Conservation (phyloP, 1,140 invertebrate genomes). For the Aphaenogaster ashmeadi region DNA sequence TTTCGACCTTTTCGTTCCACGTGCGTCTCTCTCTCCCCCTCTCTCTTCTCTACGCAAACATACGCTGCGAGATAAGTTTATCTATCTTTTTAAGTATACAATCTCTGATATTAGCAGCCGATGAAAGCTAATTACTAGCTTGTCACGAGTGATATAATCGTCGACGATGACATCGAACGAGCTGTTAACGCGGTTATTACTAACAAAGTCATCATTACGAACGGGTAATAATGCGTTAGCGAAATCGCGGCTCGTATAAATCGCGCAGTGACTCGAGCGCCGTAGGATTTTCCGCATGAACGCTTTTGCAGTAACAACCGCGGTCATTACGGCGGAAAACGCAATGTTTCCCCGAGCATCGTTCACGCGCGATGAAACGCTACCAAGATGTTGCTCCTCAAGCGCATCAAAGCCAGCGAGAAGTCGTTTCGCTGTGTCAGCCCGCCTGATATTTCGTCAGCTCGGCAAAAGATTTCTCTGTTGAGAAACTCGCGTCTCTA, state of each 20-base stretch:
- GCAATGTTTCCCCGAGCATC: constrained; percentile 23
- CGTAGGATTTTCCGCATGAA: constrained; percentile 39
- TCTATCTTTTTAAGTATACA: neutral
- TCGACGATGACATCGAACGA: constrained; percentile 6
- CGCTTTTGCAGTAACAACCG: constrained; percentile 26
- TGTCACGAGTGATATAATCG: constrained; percentile 18
- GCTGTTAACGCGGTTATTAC: constrained; percentile 23
- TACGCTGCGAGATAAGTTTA: neutral
- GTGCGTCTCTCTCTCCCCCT: too few species aligned
- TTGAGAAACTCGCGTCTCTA: constrained; percentile 38
- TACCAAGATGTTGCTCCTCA: constrained; percentile 36
- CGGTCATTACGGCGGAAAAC: constrained; percentile 25
- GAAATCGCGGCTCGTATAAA: constrained; percentile 34
- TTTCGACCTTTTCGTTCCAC: neutral
- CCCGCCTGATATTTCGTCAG: constrained; percentile 54
- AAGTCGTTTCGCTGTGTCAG: constrained; percentile 56
- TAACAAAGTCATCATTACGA: constrained; percentile 50
- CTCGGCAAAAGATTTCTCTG: constrained; percentile 54
- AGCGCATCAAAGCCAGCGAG: constrained; percentile 40
- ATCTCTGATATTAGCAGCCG: neutral
- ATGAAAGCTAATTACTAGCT: constrained; percentile 28
- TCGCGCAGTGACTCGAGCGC: constrained; percentile 3
- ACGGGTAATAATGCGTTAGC: constrained; percentile 41
- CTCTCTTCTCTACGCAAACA: neutral
- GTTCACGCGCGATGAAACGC: constrained; percentile 36